phyloP scores from a whole-genome alignment of 2,888 invertebrate species.

The Eucriotettix oculatus region DNA sequence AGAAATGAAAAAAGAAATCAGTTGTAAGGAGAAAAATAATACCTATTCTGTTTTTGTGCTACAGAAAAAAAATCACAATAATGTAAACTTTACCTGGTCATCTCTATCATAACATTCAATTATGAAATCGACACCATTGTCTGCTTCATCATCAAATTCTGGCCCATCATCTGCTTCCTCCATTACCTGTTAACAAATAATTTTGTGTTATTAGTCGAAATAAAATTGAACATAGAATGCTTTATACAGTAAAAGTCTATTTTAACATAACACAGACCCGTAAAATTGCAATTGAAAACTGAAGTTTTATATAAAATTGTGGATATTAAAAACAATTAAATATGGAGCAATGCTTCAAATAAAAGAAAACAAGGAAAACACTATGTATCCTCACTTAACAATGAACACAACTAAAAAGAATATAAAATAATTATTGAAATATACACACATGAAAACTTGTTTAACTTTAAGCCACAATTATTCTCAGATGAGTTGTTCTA shows the following conservation, averaged over 20 bases:
- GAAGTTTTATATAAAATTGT: neutral
- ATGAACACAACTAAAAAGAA: too few species aligned
- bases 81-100: slow-evolving; percentile 13
- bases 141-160: slow-evolving; percentile 30
- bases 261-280: neutral
- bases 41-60: too few species aligned
- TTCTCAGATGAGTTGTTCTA: too few species aligned
- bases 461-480: too few species aligned
- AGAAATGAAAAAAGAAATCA: too few species aligned
- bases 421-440: too few species aligned
- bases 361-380: too few species aligned
- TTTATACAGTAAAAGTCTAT: neutral
- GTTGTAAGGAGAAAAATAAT: too few species aligned
- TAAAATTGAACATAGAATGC: neutral
- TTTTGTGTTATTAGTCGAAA: neutral
- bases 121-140: slow-evolving; percentile 39
- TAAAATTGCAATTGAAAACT: neutral
- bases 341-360: too few species aligned
- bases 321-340: neutral
- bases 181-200: slow-evolving; percentile 6
- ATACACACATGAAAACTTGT: too few species aligned
- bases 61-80: too few species aligned
- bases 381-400: too few species aligned
- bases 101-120: slow-evolving; percentile 27
- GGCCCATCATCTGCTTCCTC: slow-evolving; percentile 16